These are phyloP conservation scores for Sprattus sprattus DNA, from an alignment of 2,113 vertebrate genomes.

Conservation along the genomic window DNA sequence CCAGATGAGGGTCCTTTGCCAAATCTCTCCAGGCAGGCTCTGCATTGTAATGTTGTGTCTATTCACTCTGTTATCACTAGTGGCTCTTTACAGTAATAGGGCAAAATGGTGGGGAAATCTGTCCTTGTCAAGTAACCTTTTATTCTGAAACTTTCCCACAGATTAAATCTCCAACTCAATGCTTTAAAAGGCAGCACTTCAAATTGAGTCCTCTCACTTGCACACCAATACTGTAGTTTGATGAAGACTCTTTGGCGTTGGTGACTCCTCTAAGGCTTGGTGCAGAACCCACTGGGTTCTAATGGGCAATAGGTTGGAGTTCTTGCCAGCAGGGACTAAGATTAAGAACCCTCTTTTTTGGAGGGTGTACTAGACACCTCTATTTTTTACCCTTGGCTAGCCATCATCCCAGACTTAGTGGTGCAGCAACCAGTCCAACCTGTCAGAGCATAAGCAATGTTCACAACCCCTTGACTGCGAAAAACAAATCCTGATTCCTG, in stretches of 20 bases:
- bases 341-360: conserved; percentile 1
- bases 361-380: neutral
- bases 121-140: neutral
- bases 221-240: neutral
- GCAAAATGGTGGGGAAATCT: neutral
- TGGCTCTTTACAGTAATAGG: neutral
- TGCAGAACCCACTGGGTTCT: neutral
- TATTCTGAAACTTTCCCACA: neutral
- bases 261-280: neutral
- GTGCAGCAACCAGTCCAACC: conserved; percentile 14
- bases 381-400: neutral
- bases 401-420: conserved; percentile 10
- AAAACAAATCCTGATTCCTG: neutral
- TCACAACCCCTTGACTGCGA: neutral
- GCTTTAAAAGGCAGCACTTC: neutral
- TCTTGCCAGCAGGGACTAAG: neutral
- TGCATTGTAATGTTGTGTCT: neutral
- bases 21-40: neutral
- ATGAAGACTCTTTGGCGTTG: neutral
- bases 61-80: neutral
- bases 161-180: neutral
- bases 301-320: neutral
- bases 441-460: conserved; percentile 2
- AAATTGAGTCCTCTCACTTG: neutral
- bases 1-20: neutral